phyloP scores from a whole-genome alignment of 2,888 invertebrate species.

The Eristalis arbustorum region DNA sequence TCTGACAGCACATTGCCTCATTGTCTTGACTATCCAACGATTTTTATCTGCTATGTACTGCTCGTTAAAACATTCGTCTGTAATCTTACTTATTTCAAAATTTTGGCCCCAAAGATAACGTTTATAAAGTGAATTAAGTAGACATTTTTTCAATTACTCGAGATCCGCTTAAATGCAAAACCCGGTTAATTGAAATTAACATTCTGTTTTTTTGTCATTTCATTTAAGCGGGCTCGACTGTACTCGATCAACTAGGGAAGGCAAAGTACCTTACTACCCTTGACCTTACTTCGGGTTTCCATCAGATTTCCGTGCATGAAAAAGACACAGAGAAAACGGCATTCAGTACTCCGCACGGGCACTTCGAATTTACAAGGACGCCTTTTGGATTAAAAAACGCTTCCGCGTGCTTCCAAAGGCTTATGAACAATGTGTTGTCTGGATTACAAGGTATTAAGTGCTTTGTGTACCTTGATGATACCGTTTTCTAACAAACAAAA shows the following conservation, averaged over 20 bases:
- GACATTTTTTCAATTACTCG: no score
- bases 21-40: no score
- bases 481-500: neutral
- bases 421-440: neutral
- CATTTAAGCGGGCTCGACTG: no score
- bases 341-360: neutral
- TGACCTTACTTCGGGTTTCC: neutral
- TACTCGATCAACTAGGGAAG: neutral
- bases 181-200: no score
- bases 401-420: neutral
- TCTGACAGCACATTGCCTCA: no score
- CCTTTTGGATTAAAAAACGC: neutral
- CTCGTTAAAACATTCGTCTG: no score
- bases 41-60: no score
- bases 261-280: neutral
- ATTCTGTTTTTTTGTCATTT: no score
- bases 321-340: neutral
- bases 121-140: no score
- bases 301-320: neutral
- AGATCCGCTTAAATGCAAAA: no score
- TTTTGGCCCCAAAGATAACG: no score
- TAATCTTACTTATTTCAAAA: no score
- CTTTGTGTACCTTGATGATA: neutral
- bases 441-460: neutral
- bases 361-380: neutral